Base-by-base conservation (phyloP, 2,888 invertebrate species). In the Drosophila testacea region DNA sequence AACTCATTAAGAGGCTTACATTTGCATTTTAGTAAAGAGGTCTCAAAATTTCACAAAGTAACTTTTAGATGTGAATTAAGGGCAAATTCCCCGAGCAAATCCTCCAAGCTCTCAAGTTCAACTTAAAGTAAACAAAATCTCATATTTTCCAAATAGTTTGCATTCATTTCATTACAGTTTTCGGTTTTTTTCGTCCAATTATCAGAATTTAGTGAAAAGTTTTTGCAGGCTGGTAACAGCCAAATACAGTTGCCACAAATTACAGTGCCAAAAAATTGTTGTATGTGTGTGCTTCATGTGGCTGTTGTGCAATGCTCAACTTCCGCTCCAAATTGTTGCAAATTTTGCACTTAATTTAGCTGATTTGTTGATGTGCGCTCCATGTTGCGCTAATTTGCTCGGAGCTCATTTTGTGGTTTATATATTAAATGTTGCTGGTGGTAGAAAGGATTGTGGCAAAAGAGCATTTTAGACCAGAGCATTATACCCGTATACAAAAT, bases 171-270 rank as follows among this genome's bases (percentile, higher is more conserved):
- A 57, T 56, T 48, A 32, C 10, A 50, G 39, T 54, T 42, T 30
- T 59, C n/a, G 6, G 28, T 28, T 47, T 22, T 39, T 51, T 39
- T 41, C 60, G 44, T 54, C 48, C 68, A 82, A 73, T 88, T 82
- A 79, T 75, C 78, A 64, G 66, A 73, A 73, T 78, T 65, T 71
- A 71, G 69, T 88, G 65, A 70, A 85, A 88, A 83, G 76, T 83
- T 88, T 75, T 30, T 65, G 69, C 61, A 63, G 59, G 46, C 32
- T 55, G 57, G 41, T 41, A 52, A 46, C 83, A 64, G 47, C 38
- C 52, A 69, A 73, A 65, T 69, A 67, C 59, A 69, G 61, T 75
- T 55, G 66, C 69, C 88, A 69, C 67, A 80, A 88, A 70, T 75
- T 78, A 72, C 65, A 51, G 57, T 48, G 56, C 73, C 68, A 63